Evolutionary conservation across 2,113 vertebrate genomes (phyloP).

Genomic region (Nicator chloris): DNA sequence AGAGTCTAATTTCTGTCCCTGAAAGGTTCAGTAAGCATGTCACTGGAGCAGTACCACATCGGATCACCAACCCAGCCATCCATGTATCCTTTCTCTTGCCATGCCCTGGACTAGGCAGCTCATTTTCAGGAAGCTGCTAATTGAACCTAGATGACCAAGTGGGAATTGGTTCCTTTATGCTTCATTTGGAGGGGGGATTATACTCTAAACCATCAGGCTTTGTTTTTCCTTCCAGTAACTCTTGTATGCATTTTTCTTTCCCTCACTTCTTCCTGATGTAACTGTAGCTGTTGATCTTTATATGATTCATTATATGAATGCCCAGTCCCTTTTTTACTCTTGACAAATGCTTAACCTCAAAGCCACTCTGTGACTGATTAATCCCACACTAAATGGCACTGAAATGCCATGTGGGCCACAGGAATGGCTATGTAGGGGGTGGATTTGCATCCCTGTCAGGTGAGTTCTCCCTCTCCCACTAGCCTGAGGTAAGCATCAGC

Average conservation of each 20-base stretch:
- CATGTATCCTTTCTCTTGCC: not conserved
- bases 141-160: not conserved
- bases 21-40: not conserved
- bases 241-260: not conserved
- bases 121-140: not conserved
- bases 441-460: not conserved
- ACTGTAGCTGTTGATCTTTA: not conserved
- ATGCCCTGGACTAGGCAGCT: not conserved
- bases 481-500: not conserved
- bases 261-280: not conserved
- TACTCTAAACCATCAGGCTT: not conserved
- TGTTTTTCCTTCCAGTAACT: not conserved
- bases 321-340: not conserved
- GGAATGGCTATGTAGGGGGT: not conserved
- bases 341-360: not conserved
- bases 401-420: not conserved
- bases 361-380: not conserved
- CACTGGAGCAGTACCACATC: not conserved
- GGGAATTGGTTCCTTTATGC: not conserved
- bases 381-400: not conserved
- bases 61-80: not conserved
- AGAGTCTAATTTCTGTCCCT: not conserved
- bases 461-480: not conserved
- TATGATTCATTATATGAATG: not conserved
- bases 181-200: not conserved